phyloP scores from a whole-genome alignment of 1,140 invertebrate species.

The Papilio xuthus region DNA sequence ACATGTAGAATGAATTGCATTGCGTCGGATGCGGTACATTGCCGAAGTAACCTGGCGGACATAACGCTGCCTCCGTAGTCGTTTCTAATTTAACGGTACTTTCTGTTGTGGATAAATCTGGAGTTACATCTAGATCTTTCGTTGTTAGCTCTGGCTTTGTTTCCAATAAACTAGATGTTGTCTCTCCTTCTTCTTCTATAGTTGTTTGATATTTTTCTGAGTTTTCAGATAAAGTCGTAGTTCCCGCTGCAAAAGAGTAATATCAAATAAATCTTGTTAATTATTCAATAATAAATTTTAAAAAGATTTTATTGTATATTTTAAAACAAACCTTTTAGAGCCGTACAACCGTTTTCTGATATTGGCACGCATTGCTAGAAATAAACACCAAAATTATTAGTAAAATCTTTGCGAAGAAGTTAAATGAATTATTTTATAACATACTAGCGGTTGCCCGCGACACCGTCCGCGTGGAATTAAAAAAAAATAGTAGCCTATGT shows the following conservation, averaged over 20 bases:
- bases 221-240: background rate
- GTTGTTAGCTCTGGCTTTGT: background rate
- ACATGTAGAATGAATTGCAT: conserved; percentile 43
- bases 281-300: background rate
- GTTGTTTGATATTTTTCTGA: conserved; percentile 3
- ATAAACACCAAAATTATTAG: conserved; percentile 23
- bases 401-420: background rate
- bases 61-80: conserved; percentile 35
- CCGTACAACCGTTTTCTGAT: conserved; percentile 51
- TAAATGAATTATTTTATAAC: background rate
- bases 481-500: too few species aligned
- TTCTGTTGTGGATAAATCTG: background rate
- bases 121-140: background rate
- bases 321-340: conserved; percentile 23
- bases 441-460: too few species aligned
- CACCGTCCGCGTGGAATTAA: too few species aligned
- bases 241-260: background rate
- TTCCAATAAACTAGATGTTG: background rate
- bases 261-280: background rate
- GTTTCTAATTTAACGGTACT: conserved; percentile 5
- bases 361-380: conserved; percentile 53
- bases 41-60: conserved; percentile 37
- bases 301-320: background rate
- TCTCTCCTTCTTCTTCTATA: background rate
- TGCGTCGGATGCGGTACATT: conserved; percentile 38